Evolutionary conservation across 2,888 invertebrate species (phyloP).

Genomic region (Lottia gigantea): DNA sequence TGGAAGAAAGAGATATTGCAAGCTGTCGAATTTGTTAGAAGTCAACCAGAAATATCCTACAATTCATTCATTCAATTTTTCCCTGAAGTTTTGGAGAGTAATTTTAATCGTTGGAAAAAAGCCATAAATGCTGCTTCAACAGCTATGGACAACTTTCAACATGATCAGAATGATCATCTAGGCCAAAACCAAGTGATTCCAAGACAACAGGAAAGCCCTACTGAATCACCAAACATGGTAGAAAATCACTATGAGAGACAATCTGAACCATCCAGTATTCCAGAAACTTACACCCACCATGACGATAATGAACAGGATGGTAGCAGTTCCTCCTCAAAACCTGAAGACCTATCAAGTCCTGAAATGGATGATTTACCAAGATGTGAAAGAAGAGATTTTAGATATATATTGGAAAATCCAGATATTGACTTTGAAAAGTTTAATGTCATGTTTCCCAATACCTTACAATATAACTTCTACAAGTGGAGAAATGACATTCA

Average conservation of each 20-base stretch:
- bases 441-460: slow-evolving; percentile 21
- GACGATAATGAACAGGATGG: slow-evolving; percentile 8
- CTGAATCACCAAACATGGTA: neutral
- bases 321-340: slow-evolving; percentile 13
- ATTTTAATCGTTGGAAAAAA: slow-evolving; percentile 32
- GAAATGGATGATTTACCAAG: slow-evolving; percentile 9
- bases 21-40: slow-evolving; percentile 29
- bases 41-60: slow-evolving; percentile 26
- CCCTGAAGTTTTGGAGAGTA: slow-evolving; percentile 34
- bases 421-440: slow-evolving; percentile 21
- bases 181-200: neutral
- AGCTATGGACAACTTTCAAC: neutral
- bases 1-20: slow-evolving; percentile 30
- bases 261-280: neutral
- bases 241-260: neutral
- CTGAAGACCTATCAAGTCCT: neutral
- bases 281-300: neutral
- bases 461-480: slow-evolving; percentile 27
- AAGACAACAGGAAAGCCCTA: neutral
- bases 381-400: slow-evolving; percentile 11
- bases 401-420: slow-evolving; percentile 26
- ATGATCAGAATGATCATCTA: too few relatives aligned
- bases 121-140: slow-evolving; percentile 1
- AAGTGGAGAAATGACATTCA: slow-evolving; percentile 27
- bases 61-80: slow-evolving; percentile 28